Evolutionary conservation across 2,797 vertebrate species (phyloP), one percentile per base, ranked within the genome.

Genomic region (Yasuhikotakia modesta): DNA sequence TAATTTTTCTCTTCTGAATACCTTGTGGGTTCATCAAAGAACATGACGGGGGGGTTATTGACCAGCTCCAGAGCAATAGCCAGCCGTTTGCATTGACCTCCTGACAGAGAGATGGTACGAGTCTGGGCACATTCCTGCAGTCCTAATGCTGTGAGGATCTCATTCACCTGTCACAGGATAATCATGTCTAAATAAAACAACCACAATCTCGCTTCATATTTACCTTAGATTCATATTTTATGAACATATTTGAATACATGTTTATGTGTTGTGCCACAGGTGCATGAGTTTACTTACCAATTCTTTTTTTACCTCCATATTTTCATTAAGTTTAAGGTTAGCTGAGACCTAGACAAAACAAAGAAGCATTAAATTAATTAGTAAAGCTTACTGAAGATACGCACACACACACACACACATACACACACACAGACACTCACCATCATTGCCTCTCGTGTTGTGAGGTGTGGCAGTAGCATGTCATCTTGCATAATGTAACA

Each of bases 401-500:
- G 39, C 8, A 50, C 16, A 50, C 14, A 27, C 4, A 17, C 39
- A 81, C 16, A 7, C 52, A 57, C 3, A 45, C 57, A 48, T n/a
- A n/a, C n/a, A n/a, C 21, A 55, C 32, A 35, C 27, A 8, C 46
- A 35, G 1, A 4, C 24, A 46, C 94, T 94, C 88, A 99, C 98
- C 97, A 97, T 98, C 98, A 99, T 99, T 80, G 98, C 98, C 86
- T 99, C 98, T 77, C 93, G 88, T 4, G 93, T 93, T 0, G 96
- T 97, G 83, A 99, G 95, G 87, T 99, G 94, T 0, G 97, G 98
- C 90, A 99, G 89, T 71, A 99, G 91, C 97, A 98, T 97, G 89
- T 99, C 97, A 0, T 99, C 96, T 90, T 99, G 98, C 98, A 99
- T 99, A 90, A 99, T 99, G 88, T 99, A 99, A 87, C 98, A 99